Base-by-base conservation (phyloP, 2,113 vertebrate species). In the Chlorodrepanis virens region DNA sequence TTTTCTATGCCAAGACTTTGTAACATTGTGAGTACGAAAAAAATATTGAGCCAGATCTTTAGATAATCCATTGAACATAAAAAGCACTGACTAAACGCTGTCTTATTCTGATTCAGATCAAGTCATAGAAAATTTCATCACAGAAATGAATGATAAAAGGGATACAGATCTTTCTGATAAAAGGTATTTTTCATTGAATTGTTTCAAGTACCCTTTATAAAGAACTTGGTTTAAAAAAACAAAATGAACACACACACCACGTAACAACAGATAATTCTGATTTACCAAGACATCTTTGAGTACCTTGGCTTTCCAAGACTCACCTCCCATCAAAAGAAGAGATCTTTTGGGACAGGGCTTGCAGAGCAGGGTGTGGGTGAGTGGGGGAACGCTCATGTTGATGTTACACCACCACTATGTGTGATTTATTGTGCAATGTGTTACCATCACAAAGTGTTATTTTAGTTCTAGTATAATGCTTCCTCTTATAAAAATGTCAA, bases 401-500 rank as follows among this genome's bases (percentile, higher is more conserved):
- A 35, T 80, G 5, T 28, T 54, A 67, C 37, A 53, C 19, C 45
- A 22, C 37, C 82, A 70, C 70, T 45, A 20, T 10, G 24, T 76
- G 67, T 80, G 89, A 85, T 89, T 79, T 95, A 44, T 37, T 33
- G 15, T 16, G 31, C 59, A 31, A 52, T 60, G 4, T 39, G 64
- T 89, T 84, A 56, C 21, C 80, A 49, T 47, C 83, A 92, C 75
- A 67, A 39, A 12, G 53, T 72, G 42, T 59, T 89, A 83, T 87
- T 82, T 97, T 24, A 63, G 63, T 60, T 93, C 95, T 82, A 84
- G 89, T 82, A 94, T 96, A 87, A 97, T 89, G 65, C 63, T 78
- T 89, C 50, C 71, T 91, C 63, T 94, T 74, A 97, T 87, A 83
- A 97, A 97, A 97, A 53, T 57, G 93, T 96, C 81, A 98, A 83